These are phyloP conservation scores for Sebastes taczanowskii DNA, from an alignment of 2,797 vertebrate genomes.

Conservation along the genomic window DNA sequence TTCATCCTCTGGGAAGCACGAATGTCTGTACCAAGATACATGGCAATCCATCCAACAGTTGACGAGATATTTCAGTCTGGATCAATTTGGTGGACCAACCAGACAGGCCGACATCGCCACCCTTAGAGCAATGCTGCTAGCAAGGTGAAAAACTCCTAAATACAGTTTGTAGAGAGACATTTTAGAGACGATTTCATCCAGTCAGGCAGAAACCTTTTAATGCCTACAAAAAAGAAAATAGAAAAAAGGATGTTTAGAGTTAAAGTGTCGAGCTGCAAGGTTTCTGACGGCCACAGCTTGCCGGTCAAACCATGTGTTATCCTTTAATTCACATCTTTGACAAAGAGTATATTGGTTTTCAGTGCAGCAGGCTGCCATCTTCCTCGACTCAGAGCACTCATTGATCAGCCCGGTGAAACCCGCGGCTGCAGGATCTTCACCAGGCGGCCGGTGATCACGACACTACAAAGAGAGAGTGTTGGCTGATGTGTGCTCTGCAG, in stretches of 20 bases:
- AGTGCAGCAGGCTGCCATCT: background rate
- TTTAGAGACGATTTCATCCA: background rate
- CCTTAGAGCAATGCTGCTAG: background rate
- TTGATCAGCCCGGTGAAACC: constrained; percentile 33
- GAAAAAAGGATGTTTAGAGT: background rate
- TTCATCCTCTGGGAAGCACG: background rate
- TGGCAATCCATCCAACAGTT: no score
- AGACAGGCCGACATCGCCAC: background rate
- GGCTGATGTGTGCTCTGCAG: constrained; percentile 4
- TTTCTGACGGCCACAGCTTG: background rate
- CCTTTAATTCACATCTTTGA: background rate
- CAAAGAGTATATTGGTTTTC: background rate
- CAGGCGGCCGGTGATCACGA: constrained; percentile 18
- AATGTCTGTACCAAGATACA: no score
- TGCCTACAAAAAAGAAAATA: background rate
- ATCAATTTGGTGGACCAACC: background rate
- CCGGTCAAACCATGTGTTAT: background rate
- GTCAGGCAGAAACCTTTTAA: background rate
- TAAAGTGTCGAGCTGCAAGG: background rate
- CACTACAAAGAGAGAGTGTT: constrained; percentile 7
- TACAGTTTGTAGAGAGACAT: background rate
- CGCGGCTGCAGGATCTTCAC: constrained; percentile 11
- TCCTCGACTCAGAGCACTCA: background rate
- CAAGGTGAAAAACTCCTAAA: background rate
- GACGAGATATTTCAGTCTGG: background rate